Evolutionary conservation across 2,113 vertebrate genomes (phyloP), one percentile per base, ranked within the genome.

Genomic region (Neodon shergylaensis): DNA sequence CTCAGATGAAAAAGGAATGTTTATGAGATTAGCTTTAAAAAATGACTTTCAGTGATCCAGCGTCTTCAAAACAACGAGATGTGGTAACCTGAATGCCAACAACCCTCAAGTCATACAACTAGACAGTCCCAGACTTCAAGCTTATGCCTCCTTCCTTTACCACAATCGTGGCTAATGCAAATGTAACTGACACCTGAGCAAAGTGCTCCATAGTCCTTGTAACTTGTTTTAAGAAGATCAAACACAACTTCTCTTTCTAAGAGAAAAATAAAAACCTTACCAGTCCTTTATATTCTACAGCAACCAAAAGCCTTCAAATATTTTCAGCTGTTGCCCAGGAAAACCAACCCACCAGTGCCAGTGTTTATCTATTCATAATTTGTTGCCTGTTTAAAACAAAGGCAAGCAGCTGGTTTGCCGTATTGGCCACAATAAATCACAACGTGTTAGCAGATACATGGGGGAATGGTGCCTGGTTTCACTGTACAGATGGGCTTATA

Each of bases 401-500:
- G 94, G 66, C 49, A 97, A 98, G 91, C 98, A 98, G 98, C 98
- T 98, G 98, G 97, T 96, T 98, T 94, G 73, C 61, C 94, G 3
- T 47, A 90, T 87, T 97, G 97, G 92, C 92, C 73, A 95, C 90
- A 95, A 98, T 98, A 98, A 98, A 98, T 98, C 96, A 98, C 91
- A 97, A 96, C 96, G 94, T 82, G 96, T 97, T 97, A 97, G 98
- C 98, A 98, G 97, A 95, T 97, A 97, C 97, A 97, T 97, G 96
- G 47, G 72, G 97, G 94, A 98, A 96, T 91, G 93, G 96, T 96
- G 97, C 92, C 96, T 96, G 96, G 97, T 28, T 97, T 94, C 94
- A 82, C 91, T 87, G 97, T 97, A 85, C 98, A 98, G 98, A 98
- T 98, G 97, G 98, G 97, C 95, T 98, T 98, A 96, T 94, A 96